Conservation (phyloP, 2,113 vertebrate genomes). For the Aptenodytes patagonicus region DNA sequence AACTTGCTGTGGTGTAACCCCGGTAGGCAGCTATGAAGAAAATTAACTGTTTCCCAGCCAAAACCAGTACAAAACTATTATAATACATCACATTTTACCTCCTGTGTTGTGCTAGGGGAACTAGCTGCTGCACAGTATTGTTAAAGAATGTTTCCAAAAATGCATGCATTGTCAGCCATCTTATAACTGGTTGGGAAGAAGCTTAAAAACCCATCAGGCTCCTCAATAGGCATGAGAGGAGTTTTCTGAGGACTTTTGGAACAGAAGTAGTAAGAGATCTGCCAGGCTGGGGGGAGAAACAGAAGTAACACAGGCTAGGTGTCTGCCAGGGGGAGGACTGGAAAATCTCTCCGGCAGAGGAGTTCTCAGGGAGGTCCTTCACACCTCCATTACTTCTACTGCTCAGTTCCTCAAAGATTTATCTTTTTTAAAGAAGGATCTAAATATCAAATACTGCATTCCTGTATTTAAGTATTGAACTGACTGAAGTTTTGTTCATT, state of each 20-base stretch:
- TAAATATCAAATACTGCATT: background rate
- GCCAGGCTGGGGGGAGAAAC: background rate
- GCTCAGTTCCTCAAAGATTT: background rate
- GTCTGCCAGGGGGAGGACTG: background rate
- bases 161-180: conserved; percentile 31
- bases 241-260: background rate
- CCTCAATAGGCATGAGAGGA: background rate
- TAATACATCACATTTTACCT: conserved; percentile 39
- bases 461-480: background rate
- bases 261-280: background rate
- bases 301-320: background rate
- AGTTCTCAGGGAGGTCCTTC: background rate
- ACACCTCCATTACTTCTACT: background rate
- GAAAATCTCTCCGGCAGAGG: background rate
- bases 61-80: background rate
- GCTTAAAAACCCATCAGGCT: background rate
- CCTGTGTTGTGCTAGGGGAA: conserved; percentile 27
- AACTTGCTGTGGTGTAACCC: background rate
- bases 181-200: background rate
- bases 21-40: background rate
- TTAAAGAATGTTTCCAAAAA: conserved; percentile 50
- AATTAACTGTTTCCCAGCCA: background rate
- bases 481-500: background rate
- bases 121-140: conserved; percentile 38
- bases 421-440: background rate